phyloP scores from a whole-genome alignment of 2,888 invertebrate species.

The Melinaea menophilus region DNA sequence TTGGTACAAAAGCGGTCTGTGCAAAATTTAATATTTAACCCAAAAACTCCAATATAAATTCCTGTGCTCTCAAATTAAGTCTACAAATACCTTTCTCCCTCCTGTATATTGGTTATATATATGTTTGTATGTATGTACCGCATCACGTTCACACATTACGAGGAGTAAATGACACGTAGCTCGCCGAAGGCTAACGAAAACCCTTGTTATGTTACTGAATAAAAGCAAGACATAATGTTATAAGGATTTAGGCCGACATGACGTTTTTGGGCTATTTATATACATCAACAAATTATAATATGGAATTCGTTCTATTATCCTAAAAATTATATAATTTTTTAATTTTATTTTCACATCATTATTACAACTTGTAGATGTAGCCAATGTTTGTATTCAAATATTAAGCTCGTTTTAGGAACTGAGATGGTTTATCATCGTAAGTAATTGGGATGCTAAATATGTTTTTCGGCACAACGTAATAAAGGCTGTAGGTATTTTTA shows the following conservation, averaged over 20 bases:
- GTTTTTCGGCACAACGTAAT: constrained; percentile 21
- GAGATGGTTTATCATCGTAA: constrained; percentile 22
- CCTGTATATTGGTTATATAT: constrained; percentile 3
- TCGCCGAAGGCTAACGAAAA: constrained; percentile 7
- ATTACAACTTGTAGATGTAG: too few species aligned
- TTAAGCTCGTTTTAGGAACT: constrained; percentile 8
- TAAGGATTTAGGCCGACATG: neutral
- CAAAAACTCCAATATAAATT: constrained; percentile 23
- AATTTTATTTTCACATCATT: neutral
- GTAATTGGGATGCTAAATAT: constrained; percentile 26
- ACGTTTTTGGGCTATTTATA: neutral
- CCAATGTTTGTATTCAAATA: too few species aligned
- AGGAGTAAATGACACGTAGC: constrained; percentile 12
- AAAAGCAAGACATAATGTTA: neutral
- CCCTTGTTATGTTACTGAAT: constrained; percentile 10
- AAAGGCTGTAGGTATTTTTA: constrained; percentile 10
- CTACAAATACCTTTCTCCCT: constrained; percentile 13
- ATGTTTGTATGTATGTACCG: constrained; percentile 6
- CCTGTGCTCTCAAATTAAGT: constrained; percentile 22
- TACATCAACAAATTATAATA: neutral
- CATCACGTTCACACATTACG: constrained; percentile 13
- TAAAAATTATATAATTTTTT: neutral
- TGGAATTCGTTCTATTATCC: neutral
- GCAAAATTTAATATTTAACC: constrained; percentile 19
- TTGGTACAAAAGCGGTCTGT: constrained; percentile 1